Conservation (phyloP, 2,888 invertebrate genomes). For the Melanophora roralis region DNA sequence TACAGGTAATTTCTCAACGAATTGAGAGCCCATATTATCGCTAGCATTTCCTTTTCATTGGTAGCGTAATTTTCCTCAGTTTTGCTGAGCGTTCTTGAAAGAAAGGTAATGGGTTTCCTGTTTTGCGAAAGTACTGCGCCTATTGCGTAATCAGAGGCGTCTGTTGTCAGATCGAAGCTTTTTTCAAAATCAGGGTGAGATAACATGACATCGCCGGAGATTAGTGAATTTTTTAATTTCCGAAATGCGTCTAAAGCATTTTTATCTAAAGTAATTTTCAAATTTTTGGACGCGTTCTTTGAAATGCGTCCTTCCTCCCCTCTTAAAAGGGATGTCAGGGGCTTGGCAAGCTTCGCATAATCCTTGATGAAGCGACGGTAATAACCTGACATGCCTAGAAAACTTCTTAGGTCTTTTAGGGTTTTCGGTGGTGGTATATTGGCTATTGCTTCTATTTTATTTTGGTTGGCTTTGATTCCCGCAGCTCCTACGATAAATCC, state of each 20-base stretch:
- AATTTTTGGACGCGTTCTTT: background rate
- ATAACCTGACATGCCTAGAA: conserved; percentile 48
- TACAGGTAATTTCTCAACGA: conserved; percentile 22
- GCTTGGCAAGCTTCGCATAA: no score
- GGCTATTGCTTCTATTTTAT: conserved; percentile 39
- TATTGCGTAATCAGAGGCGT: conserved; percentile 59
- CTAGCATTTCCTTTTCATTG: no score
- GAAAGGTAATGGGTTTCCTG: no score
- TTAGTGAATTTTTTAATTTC: conserved; percentile 50
- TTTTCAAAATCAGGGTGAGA: conserved; percentile 51
- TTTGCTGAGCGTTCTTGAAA: no score
- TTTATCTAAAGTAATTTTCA: background rate
- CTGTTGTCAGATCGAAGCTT: conserved; percentile 49
- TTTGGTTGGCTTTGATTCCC: conserved; percentile 44
- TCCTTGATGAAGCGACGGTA: conserved; percentile 57
- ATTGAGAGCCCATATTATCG: conserved; percentile 31
- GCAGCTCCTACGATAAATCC: conserved; percentile 48
- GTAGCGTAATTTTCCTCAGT: no score
- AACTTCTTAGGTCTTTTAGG: conserved; percentile 52
- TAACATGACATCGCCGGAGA: conserved; percentile 48
- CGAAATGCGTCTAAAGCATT: conserved; percentile 48
- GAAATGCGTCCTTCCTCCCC: no score
- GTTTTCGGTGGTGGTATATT: conserved; percentile 31
- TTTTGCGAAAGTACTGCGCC: conserved; percentile 52
- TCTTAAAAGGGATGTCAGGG: no score